phyloP scores from a whole-genome alignment of 2,797 vertebrate species.

The Ficedula albicollis region DNA sequence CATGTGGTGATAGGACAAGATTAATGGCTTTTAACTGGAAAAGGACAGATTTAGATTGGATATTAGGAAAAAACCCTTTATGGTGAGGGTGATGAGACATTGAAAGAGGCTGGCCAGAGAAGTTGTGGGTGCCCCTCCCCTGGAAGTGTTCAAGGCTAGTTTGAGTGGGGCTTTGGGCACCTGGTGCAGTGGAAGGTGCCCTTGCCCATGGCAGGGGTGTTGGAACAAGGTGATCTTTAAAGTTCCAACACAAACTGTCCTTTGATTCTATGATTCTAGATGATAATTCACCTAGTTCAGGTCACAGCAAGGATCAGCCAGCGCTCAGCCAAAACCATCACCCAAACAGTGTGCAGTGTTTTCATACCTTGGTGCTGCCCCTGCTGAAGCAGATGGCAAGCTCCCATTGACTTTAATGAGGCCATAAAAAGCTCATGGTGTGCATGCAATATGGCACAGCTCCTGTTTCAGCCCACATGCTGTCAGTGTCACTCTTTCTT shows the following conservation, averaged over 20 bases:
- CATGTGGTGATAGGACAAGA: background rate
- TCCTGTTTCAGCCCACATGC: background rate
- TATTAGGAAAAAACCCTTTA: background rate
- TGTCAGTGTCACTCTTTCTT: fast-evolving
- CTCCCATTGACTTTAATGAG: conserved; percentile 21
- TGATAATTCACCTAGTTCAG: background rate
- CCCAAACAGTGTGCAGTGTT: background rate
- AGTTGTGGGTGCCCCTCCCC: background rate
- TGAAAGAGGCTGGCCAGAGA: background rate
- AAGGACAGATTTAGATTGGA: too few species aligned
- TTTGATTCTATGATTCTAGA: background rate
- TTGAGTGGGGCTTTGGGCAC: background rate
- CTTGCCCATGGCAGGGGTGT: background rate
- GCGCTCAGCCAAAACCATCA: background rate
- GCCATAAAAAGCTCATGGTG: background rate
- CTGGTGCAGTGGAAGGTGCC: background rate
- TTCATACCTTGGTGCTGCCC: background rate
- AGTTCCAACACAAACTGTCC: background rate
- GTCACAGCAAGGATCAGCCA: background rate
- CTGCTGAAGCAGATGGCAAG: conserved; percentile 32
- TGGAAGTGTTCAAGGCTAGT: background rate
- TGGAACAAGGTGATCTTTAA: background rate
- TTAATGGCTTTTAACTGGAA: background rate
- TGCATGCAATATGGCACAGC: background rate
- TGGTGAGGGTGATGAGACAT: fast-evolving